These are phyloP conservation scores for Microcebus lehilahytsara DNA, from an alignment of 2,113 vertebrate species.

Conservation along the genomic window DNA sequence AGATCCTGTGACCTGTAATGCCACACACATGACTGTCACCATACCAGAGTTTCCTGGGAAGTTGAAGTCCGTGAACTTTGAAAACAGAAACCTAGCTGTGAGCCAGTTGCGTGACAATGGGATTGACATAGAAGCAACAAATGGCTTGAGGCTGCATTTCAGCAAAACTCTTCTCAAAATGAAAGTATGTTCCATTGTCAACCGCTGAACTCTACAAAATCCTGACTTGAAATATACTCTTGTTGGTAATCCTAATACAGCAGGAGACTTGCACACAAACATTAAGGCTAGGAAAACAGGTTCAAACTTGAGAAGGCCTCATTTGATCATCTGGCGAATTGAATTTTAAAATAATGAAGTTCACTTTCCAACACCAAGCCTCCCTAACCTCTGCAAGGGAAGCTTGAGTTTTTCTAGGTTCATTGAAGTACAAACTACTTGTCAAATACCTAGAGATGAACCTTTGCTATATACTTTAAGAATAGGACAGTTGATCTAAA, in stretches of 20 bases:
- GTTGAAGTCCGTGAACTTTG: constrained; percentile 66
- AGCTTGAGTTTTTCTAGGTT: not conserved
- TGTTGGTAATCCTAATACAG: not conserved
- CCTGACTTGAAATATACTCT: not conserved
- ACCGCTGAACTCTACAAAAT: not conserved
- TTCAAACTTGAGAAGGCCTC: not conserved
- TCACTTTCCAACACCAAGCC: not conserved
- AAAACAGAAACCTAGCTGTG: constrained; percentile 48
- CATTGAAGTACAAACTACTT: not conserved
- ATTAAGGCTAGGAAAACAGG: not conserved
- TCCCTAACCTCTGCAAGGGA: not conserved
- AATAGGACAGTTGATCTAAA: not conserved
- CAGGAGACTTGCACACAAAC: not conserved
- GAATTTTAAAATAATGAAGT: not conserved
- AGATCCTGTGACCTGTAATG: constrained; percentile 82
- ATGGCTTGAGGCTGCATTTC: constrained; percentile 76
- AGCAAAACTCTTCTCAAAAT: constrained; percentile 70
- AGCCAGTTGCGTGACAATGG: constrained; percentile 68
- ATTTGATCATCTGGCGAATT: not conserved
- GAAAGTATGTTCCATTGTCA: constrained; percentile 67
- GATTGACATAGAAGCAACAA: constrained; percentile 66
- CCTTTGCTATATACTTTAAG: not conserved
- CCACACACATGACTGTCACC: constrained; percentile 80
- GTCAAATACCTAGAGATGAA: not conserved
- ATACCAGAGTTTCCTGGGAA: constrained; percentile 82